Evolutionary conservation across 1,140 invertebrate species (phyloP), one percentile per base, ranked within the genome.

Genomic region (Camponotus floridanus): DNA sequence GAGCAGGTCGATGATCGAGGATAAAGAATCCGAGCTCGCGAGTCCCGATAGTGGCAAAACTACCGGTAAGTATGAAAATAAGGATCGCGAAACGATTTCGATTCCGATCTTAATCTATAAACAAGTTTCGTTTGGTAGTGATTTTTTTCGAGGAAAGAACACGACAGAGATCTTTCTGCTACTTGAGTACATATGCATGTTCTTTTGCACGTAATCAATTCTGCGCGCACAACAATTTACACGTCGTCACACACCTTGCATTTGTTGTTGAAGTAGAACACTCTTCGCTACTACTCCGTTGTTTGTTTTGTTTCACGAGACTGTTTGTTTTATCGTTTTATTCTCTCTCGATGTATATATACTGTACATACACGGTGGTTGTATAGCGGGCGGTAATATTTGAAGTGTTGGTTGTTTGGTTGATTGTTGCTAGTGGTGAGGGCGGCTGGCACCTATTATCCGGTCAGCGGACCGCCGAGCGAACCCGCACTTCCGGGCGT

Each of bases 361-460:
- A 68, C 76, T 91, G 86, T 91, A 88, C 26, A 74, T 13, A 83
- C 87, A 92, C 91, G 92, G 92, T 93, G 92, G 86, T 87, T 91
- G 90, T 91, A 90, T 92, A 90, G 91, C 92, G 94, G 94, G 94
- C 94, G 92, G 94, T 95, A 51, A 94, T 92, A 94, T 95, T 95
- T 95, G 94, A 95, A 95, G 94, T 95, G 94, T 95, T 95, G 94
- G 94, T 95, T 95, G 94, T 95, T 94, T 96, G 94, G 94, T 96
- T 95, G 95, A 96, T 96, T 96, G 94, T 96, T 97, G 97, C 95
- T 97, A 98, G 97, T 98, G 96, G 98, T 98, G 95, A 98, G 98
- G 97, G 98, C 98, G 94, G 97, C 97, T 92, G 98, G 98, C 94
- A 99, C 98, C 95, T 99, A 98, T 96, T 99, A 98, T 96, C 98